phyloP scores from a whole-genome alignment of 2,888 invertebrate species.

The Drosophila anomalipes region DNA sequence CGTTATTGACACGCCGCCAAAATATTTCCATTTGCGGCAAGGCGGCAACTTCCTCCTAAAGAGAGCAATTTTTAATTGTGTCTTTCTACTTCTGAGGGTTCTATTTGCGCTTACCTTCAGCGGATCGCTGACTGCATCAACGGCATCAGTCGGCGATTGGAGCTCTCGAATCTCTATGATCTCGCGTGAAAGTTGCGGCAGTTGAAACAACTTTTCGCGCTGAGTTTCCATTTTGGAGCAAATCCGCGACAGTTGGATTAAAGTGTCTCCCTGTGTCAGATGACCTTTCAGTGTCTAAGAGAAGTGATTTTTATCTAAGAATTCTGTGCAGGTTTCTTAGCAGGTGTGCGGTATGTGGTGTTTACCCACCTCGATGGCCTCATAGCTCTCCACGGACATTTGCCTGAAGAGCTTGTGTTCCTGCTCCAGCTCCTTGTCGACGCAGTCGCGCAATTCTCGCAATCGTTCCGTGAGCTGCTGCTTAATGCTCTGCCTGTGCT shows the following conservation, averaged over 20 bases:
- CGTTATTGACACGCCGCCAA: slow-evolving; percentile 88
- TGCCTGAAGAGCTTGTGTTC: slow-evolving; percentile 87
- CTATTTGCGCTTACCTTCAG: slow-evolving; percentile 42
- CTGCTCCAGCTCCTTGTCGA: slow-evolving; percentile 86
- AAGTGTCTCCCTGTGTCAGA: slow-evolving; percentile 87
- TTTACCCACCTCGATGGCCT: slow-evolving; percentile 75
- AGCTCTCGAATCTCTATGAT: slow-evolving; percentile 80
- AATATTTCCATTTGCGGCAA: slow-evolving; percentile 90
- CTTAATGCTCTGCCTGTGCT: slow-evolving; percentile 86
- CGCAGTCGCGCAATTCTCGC: slow-evolving; percentile 86
- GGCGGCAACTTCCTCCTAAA: slow-evolving; percentile 86
- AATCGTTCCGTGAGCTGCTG: slow-evolving; percentile 86
- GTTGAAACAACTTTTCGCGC: slow-evolving; percentile 86
- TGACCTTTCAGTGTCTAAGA: slow-evolving; percentile 86
- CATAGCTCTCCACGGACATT: slow-evolving; percentile 88
- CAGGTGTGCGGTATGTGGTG: background rate
- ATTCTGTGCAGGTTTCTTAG: background rate
- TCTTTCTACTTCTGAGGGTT: background rate
- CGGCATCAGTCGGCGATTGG: slow-evolving; percentile 18
- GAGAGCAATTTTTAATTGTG: background rate
- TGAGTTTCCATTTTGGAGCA: slow-evolving; percentile 90
- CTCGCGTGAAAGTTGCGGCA: slow-evolving; percentile 70
- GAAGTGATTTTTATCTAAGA: background rate
- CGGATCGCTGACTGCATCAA: slow-evolving; percentile 63
- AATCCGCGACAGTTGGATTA: slow-evolving; percentile 88